Base-by-base conservation (phyloP, 2,113 vertebrate species). In the Turdus rufiventris region DNA sequence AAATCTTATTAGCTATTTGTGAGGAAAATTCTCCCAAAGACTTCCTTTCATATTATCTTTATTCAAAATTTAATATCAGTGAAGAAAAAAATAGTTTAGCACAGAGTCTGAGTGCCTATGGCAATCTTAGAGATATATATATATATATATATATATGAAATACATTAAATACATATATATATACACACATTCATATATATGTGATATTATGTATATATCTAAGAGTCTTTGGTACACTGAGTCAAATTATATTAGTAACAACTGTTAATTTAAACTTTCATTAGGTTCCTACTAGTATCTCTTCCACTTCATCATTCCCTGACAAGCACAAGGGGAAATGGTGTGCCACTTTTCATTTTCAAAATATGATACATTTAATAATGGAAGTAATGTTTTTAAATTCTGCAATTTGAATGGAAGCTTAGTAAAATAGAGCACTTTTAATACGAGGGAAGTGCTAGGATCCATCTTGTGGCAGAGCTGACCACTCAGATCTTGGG, bases 241-340 rank as follows among this genome's bases (percentile, higher is more conserved):
- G n/a, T 80, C 54, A 71, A 36, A 76, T 47, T 24, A 5, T 54
- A 75, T 75, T 91, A 88, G 24, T 60, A 71, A 58, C 26, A 92
- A 50, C 24, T 38, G 31, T 31, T 88, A 89, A 86, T 92, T 93
- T 91, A 74, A 74, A 74, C 51, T 86, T 94, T 43, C 21, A 78
- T 75, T 88, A 84, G 7, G 5, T 78, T 71, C 24, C 65, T 80
- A n/a, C 38, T n/a, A 53, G 8, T 74, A 60, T 45, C 43, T 57
- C 56, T 73, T 73, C 47, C 85, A 42, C 20, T 90, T 73, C 56
- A 48, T 76, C 66, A 60, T 73, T 95, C 31, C 34, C n/a, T 93
- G 88, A 80, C 86, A 94, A 93, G 51, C 53, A 74, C 40, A 81
- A 75, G 5, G 51, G 85, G 76, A 89, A 94, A 93, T 40, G 33